phyloP scores from a whole-genome alignment of 2,797 vertebrate genomes.

The Orientallactaga sibirica region DNA sequence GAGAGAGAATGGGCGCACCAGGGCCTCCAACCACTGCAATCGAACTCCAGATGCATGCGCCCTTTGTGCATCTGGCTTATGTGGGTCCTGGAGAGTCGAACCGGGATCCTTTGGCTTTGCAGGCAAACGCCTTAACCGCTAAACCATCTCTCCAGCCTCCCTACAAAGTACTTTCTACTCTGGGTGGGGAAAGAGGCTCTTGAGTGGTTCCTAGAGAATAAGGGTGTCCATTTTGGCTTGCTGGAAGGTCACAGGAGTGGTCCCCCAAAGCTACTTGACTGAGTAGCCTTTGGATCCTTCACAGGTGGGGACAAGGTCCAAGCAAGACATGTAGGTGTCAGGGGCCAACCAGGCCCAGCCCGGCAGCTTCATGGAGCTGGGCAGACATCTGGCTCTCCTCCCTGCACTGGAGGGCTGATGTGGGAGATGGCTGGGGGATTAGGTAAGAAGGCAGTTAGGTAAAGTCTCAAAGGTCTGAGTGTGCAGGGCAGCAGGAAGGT shows the following conservation, averaged over 20 bases:
- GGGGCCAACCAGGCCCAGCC: neutral
- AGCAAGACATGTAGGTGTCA: constrained; percentile 26
- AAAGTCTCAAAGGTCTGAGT: constrained; percentile 68
- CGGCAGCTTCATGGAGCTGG: neutral
- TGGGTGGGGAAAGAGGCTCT: too few relatives aligned
- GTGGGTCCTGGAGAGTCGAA: too few relatives aligned
- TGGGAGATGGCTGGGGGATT: constrained; percentile 63
- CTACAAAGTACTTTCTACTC: neutral
- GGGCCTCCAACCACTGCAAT: too few relatives aligned
- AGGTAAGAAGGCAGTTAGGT: constrained; percentile 80
- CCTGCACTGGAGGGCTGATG: neutral
- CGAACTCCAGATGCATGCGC: too few relatives aligned
- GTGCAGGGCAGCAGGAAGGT: constrained; percentile 19
- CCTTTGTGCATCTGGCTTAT: too few relatives aligned
- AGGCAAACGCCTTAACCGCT: too few relatives aligned
- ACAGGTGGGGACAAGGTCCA: constrained; percentile 16
- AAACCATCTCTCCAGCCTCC: too few relatives aligned
- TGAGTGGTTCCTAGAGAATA: neutral
- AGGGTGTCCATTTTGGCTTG: neutral
- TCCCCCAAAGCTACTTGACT: neutral
- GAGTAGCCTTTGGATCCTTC: neutral
- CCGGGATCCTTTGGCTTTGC: too few relatives aligned
- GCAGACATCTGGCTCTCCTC: constrained; percentile 8
- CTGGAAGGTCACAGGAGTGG: neutral
- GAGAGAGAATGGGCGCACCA: too few relatives aligned